Conservation (phyloP, 2,113 vertebrate species). For the Baryphthengus martii region DNA sequence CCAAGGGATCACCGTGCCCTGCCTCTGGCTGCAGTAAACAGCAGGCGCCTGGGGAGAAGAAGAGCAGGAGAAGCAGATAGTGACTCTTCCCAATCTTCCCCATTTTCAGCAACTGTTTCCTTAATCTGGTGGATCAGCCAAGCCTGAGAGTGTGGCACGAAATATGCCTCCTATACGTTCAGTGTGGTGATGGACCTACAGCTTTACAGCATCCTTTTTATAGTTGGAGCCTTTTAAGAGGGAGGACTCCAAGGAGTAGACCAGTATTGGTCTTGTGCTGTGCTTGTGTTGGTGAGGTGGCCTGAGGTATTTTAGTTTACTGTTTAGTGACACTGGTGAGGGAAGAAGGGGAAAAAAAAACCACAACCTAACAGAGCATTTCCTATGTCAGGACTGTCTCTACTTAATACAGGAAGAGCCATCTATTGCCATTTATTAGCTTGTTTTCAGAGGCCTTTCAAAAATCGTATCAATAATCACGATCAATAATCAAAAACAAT, state of each 20-base stretch:
- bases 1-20: not conserved
- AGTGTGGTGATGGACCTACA: not conserved
- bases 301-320: not conserved
- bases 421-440: not conserved
- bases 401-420: not conserved
- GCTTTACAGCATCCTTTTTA: not conserved
- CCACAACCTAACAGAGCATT: not conserved
- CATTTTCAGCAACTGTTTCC: not conserved
- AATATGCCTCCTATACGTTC: not conserved
- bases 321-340: not conserved
- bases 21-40: not conserved
- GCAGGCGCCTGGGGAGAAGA: not conserved
- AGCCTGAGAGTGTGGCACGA: fast-evolving
- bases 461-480: too few species aligned
- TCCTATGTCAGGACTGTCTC: not conserved
- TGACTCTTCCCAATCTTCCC: not conserved
- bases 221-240: not conserved
- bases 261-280: not conserved
- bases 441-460: not conserved
- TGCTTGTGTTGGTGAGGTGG: not conserved
- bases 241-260: not conserved
- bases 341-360: not conserved
- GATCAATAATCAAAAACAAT: not conserved
- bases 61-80: not conserved
- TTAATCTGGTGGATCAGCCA: not conserved